phyloP scores from a whole-genome alignment of 2,113 vertebrate species.

The Xenus cinereus region DNA sequence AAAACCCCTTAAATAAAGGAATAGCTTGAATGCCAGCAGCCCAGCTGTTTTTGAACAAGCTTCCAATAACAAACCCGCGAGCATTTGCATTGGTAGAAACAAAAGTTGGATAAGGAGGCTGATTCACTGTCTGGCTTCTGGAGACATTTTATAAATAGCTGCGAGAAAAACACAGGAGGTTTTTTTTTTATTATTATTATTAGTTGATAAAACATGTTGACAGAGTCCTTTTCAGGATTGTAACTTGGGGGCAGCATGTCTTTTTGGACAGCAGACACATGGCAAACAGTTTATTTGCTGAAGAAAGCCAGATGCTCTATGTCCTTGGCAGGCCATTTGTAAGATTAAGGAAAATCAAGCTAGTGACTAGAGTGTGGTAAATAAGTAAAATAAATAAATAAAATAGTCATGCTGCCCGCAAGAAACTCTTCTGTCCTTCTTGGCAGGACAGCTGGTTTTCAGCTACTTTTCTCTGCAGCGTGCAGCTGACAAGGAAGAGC shows the following conservation, averaged over 20 bases:
- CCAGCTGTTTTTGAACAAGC: conserved; percentile 52
- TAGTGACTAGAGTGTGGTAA: conserved; percentile 1
- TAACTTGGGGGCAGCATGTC: conserved; percentile 39
- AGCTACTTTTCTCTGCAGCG: background rate
- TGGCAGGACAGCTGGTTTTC: conserved; percentile 23
- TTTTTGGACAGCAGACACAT: conserved; percentile 58
- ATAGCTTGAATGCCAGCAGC: conserved; percentile 58
- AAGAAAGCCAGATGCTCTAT: conserved; percentile 49
- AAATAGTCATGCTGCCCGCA: background rate
- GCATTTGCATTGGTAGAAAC: conserved; percentile 52
- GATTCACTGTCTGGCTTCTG: conserved; percentile 62
- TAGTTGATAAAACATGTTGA: conserved; percentile 62
- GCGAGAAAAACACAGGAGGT: conserved; percentile 33
- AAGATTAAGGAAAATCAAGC: conserved; percentile 43
- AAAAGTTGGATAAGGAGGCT: conserved; percentile 68
- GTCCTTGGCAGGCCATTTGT: conserved; percentile 37
- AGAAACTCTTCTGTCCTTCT: conserved; percentile 4
- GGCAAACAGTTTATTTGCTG: conserved; percentile 46
- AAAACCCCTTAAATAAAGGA: conserved; percentile 46
- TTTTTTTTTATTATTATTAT: conserved; percentile 41
- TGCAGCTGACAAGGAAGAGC: background rate
- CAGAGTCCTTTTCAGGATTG: conserved; percentile 55
- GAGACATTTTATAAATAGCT: conserved; percentile 72
- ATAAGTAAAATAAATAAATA: conserved; percentile 55
- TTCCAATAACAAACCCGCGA: conserved; percentile 34